Evolutionary conservation across 2,888 invertebrate species (phyloP), one percentile per base, ranked within the genome.

Genomic region (Zhuqinia jingwanae): DNA sequence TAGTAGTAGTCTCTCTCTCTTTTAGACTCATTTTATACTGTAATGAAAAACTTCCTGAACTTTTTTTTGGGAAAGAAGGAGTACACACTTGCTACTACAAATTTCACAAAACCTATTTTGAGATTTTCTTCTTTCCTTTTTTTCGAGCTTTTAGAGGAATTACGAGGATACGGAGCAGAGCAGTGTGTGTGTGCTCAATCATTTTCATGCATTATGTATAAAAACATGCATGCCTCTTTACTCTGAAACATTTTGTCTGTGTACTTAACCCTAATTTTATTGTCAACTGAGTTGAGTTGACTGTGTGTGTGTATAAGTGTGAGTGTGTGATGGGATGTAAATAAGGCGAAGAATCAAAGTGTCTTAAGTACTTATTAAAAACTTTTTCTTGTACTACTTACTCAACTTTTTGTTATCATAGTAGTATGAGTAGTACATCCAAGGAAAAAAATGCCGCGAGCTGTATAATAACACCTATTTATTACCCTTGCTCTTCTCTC

Each of bases 391-490:
- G 68, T 2, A 1, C 25, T 45, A 68, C 30, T 17, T 65, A 42
- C n/a, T 65, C 17, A 15, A 30, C 63, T 63, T 17, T 63, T 2
- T n/a, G 30, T n/a, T 27, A 30, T 63, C 30, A 30, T 30, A 1
- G 30, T 13, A n/a, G 30, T 63, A 27, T 2, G n/a, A n/a, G n/a
- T n/a, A n/a, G n/a, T n/a, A n/a, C 6, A 27, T 8, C 25, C 15
- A 27, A 13, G n/a, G 11, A n/a, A n/a, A 22, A 53, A 75, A 75
- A 45, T 53, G 75, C 27, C 27, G 2, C 25, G 15, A 27, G 65
- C 76, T n/a, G 53, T 65, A 63, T 30, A 65, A 65, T 65, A 79
- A 30, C 65, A 79, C 13, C 79, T 79, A 79, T 79, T 65, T 65
- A 79, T 79, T 79, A 65, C 79, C 42, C 15, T 63, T 30, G 20